phyloP scores from a whole-genome alignment of 2,113 vertebrate species.

The Saimiri boliviensis region DNA sequence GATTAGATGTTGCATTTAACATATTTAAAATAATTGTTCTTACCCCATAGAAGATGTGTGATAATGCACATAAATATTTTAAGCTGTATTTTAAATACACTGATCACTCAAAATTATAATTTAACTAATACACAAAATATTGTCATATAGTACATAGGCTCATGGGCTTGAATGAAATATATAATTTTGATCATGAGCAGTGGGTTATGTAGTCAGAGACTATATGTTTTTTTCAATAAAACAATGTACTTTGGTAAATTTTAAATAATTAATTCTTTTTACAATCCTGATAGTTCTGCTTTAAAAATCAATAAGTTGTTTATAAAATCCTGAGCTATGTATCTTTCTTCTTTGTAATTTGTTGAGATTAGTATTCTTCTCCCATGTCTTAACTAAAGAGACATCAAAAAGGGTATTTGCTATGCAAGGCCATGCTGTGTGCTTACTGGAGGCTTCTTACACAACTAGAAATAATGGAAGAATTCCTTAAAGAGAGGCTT shows the following conservation, averaged over 20 bases:
- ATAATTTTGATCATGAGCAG: background rate
- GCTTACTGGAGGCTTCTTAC: background rate
- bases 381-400: background rate
- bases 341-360: background rate
- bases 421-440: background rate
- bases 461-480: background rate
- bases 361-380: background rate
- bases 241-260: background rate
- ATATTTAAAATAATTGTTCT: background rate
- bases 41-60: background rate
- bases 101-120: background rate
- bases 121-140: background rate
- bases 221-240: background rate
- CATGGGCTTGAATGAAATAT: background rate
- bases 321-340: background rate
- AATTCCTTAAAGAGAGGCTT: background rate
- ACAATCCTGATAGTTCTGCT: background rate
- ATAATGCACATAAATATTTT: background rate
- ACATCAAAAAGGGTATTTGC: background rate
- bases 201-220: background rate
- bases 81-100: background rate
- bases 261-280: background rate
- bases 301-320: background rate
- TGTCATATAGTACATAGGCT: background rate
- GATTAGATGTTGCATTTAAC: background rate